Base-by-base conservation (phyloP, 2,888 invertebrate species). In the Cataglyphis livida region DNA sequence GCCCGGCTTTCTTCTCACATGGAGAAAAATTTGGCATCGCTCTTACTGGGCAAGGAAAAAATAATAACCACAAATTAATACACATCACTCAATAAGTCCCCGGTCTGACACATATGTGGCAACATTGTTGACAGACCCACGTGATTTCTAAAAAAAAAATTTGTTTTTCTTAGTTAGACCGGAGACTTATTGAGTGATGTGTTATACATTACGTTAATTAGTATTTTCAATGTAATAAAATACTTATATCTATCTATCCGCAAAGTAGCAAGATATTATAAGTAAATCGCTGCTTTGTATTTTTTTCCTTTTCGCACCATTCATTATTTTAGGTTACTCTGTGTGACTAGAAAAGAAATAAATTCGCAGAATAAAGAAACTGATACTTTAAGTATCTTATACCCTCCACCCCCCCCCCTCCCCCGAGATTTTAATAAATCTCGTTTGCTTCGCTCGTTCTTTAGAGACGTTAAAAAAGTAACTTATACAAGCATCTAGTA, bases 311-410 rank as follows among this genome's bases (percentile, higher is more conserved):
- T 32, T 38, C 21, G 44, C 57, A 25, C 10, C 28, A 21, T 59
- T 44, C 25, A 70, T 75, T 71, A 74, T 59, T 79, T 79, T 79
- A 44, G 75, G 44, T 44, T 59, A 59, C 44, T 59, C 71, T 73
- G 48, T 51, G 32, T 25, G 25, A 25, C 28, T 71, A 44, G 21
- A 73, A 73, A 79, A 74, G n/a, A 25, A 35, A 74, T 51, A 79
- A 73, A 79, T 59, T 74, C 35, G 44, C 59, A 74, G 59, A 79
- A 73, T 73, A 79, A 74, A 74, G 78, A 73, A 79, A 73, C 78
- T 74, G 74, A 79, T 79, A 73, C 78, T 59, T 79, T 79, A 79
- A 79, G 78, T 79, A 79, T 79, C 78, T 79, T 79, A 79, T 59
- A 59, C 74, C 44, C 18, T n/a, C 18, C 48, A 25, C 25, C 25